Evolutionary conservation across 1,140 invertebrate genomes (phyloP).

Genomic region (Stratiolaelaps scimitus): DNA sequence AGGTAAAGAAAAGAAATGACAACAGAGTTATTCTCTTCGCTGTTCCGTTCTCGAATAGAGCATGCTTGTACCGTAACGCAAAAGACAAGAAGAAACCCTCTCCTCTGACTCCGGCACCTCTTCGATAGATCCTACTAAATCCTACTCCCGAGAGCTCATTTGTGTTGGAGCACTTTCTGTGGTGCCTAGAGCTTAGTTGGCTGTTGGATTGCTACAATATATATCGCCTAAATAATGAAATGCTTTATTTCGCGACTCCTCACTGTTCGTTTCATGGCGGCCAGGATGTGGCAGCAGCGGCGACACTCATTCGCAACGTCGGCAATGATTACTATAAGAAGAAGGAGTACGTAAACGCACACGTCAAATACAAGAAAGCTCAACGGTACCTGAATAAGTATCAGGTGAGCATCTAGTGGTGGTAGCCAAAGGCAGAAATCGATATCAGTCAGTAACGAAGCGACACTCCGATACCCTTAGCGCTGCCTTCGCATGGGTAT

Average conservation of each 20-base stretch:
- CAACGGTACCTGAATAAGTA: constrained; percentile 45
- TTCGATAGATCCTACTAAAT: neutral
- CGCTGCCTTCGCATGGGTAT: too few species aligned
- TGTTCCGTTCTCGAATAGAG: neutral
- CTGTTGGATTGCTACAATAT: neutral
- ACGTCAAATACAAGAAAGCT: constrained; percentile 59
- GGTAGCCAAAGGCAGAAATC: too few species aligned
- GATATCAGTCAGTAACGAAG: too few species aligned
- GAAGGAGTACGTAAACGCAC: constrained; percentile 49
- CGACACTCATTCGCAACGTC: constrained; percentile 53
- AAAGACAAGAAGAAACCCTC: too few species aligned
- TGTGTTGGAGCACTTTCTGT: neutral
- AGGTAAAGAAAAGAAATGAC: neutral
- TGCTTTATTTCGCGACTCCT: neutral
- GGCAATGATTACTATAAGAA: constrained; percentile 56
- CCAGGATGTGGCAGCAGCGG: constrained; percentile 45
- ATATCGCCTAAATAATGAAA: neutral
- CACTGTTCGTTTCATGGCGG: constrained; percentile 26
- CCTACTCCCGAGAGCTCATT: neutral
- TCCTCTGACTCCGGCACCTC: neutral
- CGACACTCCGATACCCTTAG: too few species aligned
- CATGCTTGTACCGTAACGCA: too few species aligned
- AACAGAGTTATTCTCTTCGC: neutral
- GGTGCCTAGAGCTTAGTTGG: neutral
- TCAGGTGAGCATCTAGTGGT: constrained; percentile 33